Evolutionary conservation across 2,113 vertebrate genomes (phyloP), one percentile per base, ranked within the genome.

Genomic region (Gambusia affinis): DNA sequence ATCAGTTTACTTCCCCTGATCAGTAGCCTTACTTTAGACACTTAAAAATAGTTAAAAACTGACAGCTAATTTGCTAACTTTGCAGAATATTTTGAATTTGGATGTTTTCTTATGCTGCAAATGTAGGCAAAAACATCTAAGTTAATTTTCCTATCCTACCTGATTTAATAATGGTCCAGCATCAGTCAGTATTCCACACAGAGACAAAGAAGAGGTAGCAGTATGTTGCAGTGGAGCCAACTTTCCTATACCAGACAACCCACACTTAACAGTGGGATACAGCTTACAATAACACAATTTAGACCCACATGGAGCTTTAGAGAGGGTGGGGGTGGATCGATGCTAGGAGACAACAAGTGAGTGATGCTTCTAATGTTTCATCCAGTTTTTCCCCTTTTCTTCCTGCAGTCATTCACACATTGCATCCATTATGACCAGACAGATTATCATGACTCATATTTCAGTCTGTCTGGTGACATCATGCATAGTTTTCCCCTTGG

Each of bases 271-370:
- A 63, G 67, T 29, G 80, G 73, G 85, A 85, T 89, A 66, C 86
- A 87, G 80, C 83, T 88, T 84, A 80, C 78, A 75, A 33, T 88
- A 91, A 92, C 62, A 79, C 57, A 86, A 88, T 91, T 90, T 89
- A 80, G 66, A 85, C 77, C 84, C 87, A 81, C 75, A 63, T 83
- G 89, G 83, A 73, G 82, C 74, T 73, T 80, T 66, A 70, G 63
- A 75, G 62, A 67, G 73, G 75, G 73, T 30, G 51, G 74, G 69
- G 78, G 75, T 19, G 39, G 79, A 87, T 86, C 63, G 17, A 85
- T 88, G 69, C 67, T 57, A 63, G 64, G 73, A 12, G 24, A 64
- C 66, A 69, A 69, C 17, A 64, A 77, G 67, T 63, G 75, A 72
- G 51, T 64, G 67, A 82, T 35, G 54, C 64, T 42, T 62, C 37